Evolutionary conservation across 2,888 invertebrate species (phyloP).

Genomic region (Augiades crinisus): DNA sequence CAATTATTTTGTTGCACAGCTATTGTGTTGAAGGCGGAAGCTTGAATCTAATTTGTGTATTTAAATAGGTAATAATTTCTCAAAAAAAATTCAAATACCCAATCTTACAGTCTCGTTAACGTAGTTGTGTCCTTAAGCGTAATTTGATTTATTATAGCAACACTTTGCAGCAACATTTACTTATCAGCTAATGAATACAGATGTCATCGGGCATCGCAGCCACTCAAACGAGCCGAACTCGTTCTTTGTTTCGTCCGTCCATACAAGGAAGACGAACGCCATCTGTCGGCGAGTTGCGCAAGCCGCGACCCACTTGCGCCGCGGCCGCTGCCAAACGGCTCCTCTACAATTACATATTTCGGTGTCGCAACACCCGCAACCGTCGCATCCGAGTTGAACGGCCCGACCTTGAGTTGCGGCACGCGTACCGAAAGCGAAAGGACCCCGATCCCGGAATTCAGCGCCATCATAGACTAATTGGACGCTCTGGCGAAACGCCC

Average conservation of each 20-base stretch:
- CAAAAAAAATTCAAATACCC: background rate
- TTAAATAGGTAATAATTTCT: background rate
- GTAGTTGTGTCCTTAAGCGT: background rate
- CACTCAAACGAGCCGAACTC: slow-evolving; percentile 2
- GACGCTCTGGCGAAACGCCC: slow-evolving; percentile 20
- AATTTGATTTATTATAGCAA: background rate
- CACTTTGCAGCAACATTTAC: background rate
- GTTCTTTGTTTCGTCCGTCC: slow-evolving; percentile 40
- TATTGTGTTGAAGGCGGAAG: no score
- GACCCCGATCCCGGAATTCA: slow-evolving; percentile 59
- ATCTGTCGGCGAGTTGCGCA: slow-evolving; percentile 76
- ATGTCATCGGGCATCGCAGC: background rate
- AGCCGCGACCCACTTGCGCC: slow-evolving; percentile 71
- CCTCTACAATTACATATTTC: slow-evolving; percentile 80
- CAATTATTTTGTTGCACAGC: background rate
- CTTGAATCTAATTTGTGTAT: no score
- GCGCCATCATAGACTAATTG: slow-evolving; percentile 33
- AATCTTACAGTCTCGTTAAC: background rate
- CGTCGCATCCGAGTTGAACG: slow-evolving; percentile 81
- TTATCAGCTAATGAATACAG: background rate
- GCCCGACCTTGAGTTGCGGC: slow-evolving; percentile 79
- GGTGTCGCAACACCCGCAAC: slow-evolving; percentile 69
- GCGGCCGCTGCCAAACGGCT: slow-evolving; percentile 78
- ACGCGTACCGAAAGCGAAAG: slow-evolving; percentile 77
- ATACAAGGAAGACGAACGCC: slow-evolving; percentile 75